Evolutionary conservation across 2,888 invertebrate genomes (phyloP).

Genomic region (Hypomecis atomaria): DNA sequence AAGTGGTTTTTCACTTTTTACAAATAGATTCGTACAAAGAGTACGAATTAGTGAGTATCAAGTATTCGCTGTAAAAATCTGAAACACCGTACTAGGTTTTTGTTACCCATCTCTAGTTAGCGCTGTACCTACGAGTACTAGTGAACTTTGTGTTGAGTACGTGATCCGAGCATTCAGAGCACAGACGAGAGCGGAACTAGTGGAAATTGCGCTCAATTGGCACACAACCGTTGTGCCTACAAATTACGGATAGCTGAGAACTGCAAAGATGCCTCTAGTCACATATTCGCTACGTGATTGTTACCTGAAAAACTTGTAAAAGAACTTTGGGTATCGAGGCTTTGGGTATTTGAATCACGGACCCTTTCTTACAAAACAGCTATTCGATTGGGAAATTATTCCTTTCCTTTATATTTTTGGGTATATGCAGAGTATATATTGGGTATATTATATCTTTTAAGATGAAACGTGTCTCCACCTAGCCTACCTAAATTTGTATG

Average conservation of each 20-base stretch:
- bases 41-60: background rate
- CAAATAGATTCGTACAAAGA: too few species aligned
- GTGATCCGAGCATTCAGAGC: slow-evolving; percentile 51
- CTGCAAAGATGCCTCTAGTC: slow-evolving; percentile 26
- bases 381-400: too few species aligned
- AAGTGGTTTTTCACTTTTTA: too few species aligned
- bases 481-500: too few species aligned
- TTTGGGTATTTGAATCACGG: too few species aligned
- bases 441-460: too few species aligned
- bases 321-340: background rate
- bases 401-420: too few species aligned
- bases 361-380: too few species aligned
- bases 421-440: too few species aligned
- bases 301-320: background rate
- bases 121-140: background rate
- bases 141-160: slow-evolving; percentile 42
- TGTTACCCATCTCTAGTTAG: background rate
- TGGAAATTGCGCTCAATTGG: slow-evolving; percentile 68
- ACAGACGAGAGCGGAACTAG: slow-evolving; percentile 49
- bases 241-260: slow-evolving; percentile 50
- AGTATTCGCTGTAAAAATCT: too few species aligned
- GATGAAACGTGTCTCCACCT: too few species aligned
- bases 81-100: background rate
- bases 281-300: slow-evolving; percentile 26
- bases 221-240: slow-evolving; percentile 55